phyloP scores from a whole-genome alignment of 2,888 invertebrate genomes.

The Hypercompe scribonia region DNA sequence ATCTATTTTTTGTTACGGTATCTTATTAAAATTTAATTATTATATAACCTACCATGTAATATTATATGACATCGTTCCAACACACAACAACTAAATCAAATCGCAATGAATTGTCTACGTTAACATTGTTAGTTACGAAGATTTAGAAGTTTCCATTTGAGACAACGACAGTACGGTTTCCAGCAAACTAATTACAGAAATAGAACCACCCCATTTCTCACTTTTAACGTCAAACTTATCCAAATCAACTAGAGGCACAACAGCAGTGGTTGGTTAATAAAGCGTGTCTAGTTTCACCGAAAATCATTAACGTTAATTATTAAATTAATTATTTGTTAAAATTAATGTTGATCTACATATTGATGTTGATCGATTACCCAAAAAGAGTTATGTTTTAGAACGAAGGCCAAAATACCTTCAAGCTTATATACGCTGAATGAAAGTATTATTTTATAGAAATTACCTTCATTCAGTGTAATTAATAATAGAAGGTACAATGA shows the following conservation, averaged over 20 bases:
- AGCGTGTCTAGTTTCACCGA: background rate
- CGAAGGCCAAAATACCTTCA: background rate
- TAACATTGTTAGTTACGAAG: background rate
- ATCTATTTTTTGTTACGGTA: background rate
- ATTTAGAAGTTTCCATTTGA: background rate
- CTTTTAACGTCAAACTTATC: background rate
- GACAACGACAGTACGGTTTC: slow-evolving; percentile 9
- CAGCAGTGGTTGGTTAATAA: background rate
- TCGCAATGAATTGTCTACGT: background rate
- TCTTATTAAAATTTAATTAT: background rate
- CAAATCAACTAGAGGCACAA: background rate
- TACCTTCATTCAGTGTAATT: background rate
- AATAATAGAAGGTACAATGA: background rate
- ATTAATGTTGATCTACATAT: background rate
- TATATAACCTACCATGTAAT: background rate
- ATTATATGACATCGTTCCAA: background rate
- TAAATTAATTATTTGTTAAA: background rate
- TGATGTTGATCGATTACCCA: background rate
- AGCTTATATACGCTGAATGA: background rate
- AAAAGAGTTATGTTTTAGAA: background rate
- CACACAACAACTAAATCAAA: background rate
- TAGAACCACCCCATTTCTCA: slow-evolving; percentile 17
- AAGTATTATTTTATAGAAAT: background rate
- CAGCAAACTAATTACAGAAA: slow-evolving; percentile 12
- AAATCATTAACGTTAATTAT: too few relatives aligned